Conservation (phyloP, 2,113 vertebrate species). For the Ochotona princeps region DNA sequence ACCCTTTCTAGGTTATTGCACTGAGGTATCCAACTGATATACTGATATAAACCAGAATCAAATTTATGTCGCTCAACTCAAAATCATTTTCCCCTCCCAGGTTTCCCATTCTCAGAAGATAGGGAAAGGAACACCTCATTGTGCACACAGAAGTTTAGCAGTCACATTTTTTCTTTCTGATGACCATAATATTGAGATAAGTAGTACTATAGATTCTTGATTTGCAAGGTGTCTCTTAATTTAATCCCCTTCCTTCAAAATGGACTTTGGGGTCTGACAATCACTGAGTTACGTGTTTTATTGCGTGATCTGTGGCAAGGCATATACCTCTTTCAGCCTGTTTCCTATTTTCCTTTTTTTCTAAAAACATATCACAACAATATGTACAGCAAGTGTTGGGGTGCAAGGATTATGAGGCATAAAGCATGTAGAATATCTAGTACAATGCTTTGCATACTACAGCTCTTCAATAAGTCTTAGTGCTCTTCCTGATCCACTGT, state of each 20-base stretch:
- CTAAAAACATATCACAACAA: not conserved
- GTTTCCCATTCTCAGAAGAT: not conserved
- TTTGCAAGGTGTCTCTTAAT: slow-evolving; percentile 30
- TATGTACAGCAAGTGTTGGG: not conserved
- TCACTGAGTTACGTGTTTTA: not conserved
- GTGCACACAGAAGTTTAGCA: not conserved
- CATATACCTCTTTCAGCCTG: not conserved
- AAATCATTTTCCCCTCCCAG: not conserved
- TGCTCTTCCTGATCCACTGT: not conserved
- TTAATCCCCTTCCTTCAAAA: not conserved
- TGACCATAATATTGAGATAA: not conserved
- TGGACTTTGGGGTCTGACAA: not conserved
- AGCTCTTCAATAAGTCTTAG: not conserved
- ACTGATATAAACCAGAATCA: not conserved
- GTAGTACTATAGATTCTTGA: not conserved
- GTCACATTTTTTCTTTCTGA: not conserved
- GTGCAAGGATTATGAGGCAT: not conserved
- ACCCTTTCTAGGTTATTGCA: not conserved
- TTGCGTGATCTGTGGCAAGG: not conserved
- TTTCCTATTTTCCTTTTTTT: not conserved
- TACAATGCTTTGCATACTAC: not conserved
- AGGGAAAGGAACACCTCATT: not conserved
- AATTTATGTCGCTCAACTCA: not conserved
- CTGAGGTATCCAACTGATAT: not conserved
- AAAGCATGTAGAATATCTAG: not conserved